phyloP scores from a whole-genome alignment of 2,888 invertebrate species.

The Tenthredo mesomela region DNA sequence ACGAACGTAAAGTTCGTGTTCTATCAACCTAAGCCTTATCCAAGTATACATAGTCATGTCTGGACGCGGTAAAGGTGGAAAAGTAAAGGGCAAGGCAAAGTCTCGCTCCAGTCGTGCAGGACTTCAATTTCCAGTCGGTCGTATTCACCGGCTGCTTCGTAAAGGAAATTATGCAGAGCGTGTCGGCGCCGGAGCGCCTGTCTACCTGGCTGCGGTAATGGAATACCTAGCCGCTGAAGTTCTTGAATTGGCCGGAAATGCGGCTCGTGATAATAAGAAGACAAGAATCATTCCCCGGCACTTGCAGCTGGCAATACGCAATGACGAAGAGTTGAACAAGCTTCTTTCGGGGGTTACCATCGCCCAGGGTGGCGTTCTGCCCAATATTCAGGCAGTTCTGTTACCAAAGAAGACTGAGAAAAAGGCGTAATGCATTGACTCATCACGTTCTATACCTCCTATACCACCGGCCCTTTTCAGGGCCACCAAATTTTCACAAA shows the following conservation, averaged over 20 bases:
- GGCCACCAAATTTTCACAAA: constrained; percentile 46
- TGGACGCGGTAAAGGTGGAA: constrained; percentile 53
- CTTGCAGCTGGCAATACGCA: constrained; percentile 87
- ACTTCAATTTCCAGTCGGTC: constrained; percentile 78
- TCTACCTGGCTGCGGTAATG: constrained; percentile 79
- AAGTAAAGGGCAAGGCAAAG: constrained; percentile 53
- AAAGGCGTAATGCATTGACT: constrained; percentile 30
- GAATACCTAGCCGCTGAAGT: constrained; percentile 85
- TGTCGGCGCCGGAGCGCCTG: constrained; percentile 78
- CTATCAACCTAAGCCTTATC: neutral
- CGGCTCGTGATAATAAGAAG: constrained; percentile 83
- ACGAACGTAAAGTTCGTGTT: neutral
- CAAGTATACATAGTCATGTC: constrained; percentile 29
- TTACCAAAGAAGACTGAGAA: constrained; percentile 84
- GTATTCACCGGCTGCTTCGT: constrained; percentile 79
- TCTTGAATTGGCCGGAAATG: constrained; percentile 81
- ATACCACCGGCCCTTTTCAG: constrained; percentile 54
- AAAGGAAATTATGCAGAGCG: constrained; percentile 81
- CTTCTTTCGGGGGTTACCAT: constrained; percentile 87
- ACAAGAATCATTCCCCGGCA: constrained; percentile 86
- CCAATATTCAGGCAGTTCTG: constrained; percentile 86
- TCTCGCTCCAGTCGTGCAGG: constrained; percentile 78
- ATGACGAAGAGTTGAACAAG: constrained; percentile 89
- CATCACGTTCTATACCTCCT: neutral
- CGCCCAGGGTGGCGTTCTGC: constrained; percentile 90